Evolutionary conservation across 1,140 invertebrate species (phyloP).

Genomic region (Meteorus sp.): DNA sequence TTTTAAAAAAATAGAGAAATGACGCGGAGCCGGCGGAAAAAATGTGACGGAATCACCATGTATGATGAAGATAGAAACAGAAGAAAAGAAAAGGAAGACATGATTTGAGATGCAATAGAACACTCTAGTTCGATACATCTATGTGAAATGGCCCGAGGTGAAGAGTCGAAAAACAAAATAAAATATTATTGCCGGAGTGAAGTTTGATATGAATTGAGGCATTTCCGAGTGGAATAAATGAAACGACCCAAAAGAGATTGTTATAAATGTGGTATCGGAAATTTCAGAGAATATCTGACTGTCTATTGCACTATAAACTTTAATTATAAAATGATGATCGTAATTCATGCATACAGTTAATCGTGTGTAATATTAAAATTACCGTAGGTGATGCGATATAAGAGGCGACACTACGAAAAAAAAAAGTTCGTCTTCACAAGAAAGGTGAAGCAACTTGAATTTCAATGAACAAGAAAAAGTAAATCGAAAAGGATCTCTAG

Average conservation of each 20-base stretch:
- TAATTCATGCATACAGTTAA: slow-evolving; percentile 54
- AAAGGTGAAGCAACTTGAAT: no score
- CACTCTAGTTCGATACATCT: no score
- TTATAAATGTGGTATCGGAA: slow-evolving; percentile 12
- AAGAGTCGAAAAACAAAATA: no score
- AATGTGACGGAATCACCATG: no score
- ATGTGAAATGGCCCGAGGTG: slow-evolving; percentile 23
- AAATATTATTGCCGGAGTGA: no score
- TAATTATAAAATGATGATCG: slow-evolving; percentile 49
- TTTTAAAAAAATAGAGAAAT: slow-evolving; percentile 31
- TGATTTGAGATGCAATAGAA: slow-evolving; percentile 10
- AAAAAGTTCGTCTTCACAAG: slow-evolving; percentile 17
- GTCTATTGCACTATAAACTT: slow-evolving; percentile 53
- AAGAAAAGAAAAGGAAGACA: slow-evolving; percentile 27
- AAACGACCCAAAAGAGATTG: background rate
- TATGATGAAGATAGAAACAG: no score
- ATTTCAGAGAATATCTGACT: slow-evolving; percentile 39
- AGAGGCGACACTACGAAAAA: slow-evolving; percentile 40
- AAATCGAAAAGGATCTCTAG: slow-evolving; percentile 46
- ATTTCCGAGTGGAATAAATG: background rate
- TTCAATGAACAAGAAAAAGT: slow-evolving; percentile 33
- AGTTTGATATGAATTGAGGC: background rate
- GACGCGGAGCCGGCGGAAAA: no score
- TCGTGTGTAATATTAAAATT: slow-evolving; percentile 58
- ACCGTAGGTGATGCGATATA: slow-evolving; percentile 45